Evolutionary conservation across 2,113 vertebrate genomes (phyloP).

Genomic region (Paracanthobrama guichenoti): DNA sequence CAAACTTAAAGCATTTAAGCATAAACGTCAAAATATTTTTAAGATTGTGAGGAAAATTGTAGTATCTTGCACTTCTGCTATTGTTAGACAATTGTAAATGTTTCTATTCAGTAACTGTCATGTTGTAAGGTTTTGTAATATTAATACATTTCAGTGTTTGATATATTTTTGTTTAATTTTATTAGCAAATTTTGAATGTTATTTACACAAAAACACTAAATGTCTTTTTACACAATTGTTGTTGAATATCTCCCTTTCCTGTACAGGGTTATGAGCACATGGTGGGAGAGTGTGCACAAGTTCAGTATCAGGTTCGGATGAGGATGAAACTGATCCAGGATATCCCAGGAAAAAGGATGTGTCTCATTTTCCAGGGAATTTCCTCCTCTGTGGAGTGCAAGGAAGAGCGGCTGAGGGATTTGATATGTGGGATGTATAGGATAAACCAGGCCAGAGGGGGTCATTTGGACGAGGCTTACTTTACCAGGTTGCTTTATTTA

Average conservation of each 20-base stretch:
- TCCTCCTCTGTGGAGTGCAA: slow-evolving; percentile 32
- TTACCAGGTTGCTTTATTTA: not conserved
- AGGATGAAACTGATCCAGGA: slow-evolving; percentile 54
- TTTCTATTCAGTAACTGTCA: not conserved
- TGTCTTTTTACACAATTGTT: not conserved
- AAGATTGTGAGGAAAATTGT: no score
- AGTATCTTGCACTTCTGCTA: not conserved
- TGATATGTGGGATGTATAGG: slow-evolving; percentile 28
- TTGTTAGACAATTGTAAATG: not conserved
- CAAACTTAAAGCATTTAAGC: no score
- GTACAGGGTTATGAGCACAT: not conserved
- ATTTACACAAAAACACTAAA: not conserved
- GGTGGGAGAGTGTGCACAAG: slow-evolving; percentile 34
- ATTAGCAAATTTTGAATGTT: not conserved
- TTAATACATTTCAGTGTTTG: not conserved
- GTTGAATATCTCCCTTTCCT: not conserved
- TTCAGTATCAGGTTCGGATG: slow-evolving; percentile 42
- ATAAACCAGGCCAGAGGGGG: slow-evolving; percentile 17
- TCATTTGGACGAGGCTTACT: slow-evolving; percentile 8
- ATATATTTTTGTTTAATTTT: not conserved
- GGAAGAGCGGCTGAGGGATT: slow-evolving; percentile 12
- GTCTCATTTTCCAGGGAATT: slow-evolving; percentile 58
- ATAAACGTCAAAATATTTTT: no score
- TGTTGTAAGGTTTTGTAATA: not conserved
- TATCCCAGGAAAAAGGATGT: slow-evolving; percentile 56